Conservation (phyloP, 1,140 invertebrate species). For the Cydia fagiglandana region DNA sequence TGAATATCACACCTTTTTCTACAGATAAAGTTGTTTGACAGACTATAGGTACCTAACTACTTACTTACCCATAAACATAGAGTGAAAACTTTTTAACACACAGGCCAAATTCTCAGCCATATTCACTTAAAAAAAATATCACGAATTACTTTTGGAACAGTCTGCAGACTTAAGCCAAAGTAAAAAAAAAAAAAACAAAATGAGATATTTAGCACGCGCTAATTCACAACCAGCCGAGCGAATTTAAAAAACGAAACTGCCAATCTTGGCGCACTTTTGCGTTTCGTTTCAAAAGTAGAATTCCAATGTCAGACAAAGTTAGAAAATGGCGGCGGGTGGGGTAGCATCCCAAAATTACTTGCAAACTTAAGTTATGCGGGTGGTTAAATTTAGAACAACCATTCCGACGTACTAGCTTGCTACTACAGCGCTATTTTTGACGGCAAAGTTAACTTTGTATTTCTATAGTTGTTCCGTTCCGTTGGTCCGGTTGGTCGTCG, state of each 20-base stretch:
- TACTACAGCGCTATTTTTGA: background rate
- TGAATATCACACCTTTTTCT: too few relatives aligned
- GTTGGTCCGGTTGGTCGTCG: constrained; percentile 64
- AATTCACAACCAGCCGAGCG: constrained; percentile 1
- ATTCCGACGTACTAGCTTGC: background rate
- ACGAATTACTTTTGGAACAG: background rate
- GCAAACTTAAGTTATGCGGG: background rate
- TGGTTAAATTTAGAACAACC: constrained; percentile 19
- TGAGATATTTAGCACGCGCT: constrained; percentile 3
- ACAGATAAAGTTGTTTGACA: too few relatives aligned
- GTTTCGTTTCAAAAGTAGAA: constrained; percentile 44
- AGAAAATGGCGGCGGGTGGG: constrained; percentile 49
- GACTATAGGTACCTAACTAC: background rate
- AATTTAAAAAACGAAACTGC: constrained; percentile 28
- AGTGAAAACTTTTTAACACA: constrained; percentile 28
- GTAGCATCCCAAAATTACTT: constrained; percentile 36
- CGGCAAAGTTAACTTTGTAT: background rate
- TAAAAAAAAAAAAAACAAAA: constrained; percentile 4
- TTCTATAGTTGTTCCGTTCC: constrained; percentile 34
- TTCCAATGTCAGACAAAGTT: constrained; percentile 54
- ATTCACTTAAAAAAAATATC: background rate
- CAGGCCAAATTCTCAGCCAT: constrained; percentile 27
- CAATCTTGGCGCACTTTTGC: constrained; percentile 29
- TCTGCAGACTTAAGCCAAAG: background rate
- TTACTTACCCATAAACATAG: constrained; percentile 20